These are phyloP conservation scores for Drosophila setosimentum DNA, from an alignment of 2,888 invertebrate genomes.

Conservation along the genomic window DNA sequence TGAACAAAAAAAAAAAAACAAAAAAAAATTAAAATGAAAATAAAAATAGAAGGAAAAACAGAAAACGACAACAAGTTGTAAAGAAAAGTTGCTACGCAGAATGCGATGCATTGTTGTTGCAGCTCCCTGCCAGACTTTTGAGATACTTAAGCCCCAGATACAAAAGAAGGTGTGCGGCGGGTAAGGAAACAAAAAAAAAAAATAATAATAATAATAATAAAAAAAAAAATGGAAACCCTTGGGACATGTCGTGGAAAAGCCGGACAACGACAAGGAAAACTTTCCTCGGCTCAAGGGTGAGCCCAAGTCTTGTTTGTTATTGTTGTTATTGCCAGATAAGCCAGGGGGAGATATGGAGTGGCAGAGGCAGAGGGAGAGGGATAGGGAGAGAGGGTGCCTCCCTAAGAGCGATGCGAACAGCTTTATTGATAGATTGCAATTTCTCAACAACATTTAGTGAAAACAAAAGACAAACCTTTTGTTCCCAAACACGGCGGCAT, in stretches of 20 bases:
- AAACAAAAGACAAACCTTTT: constrained; percentile 68
- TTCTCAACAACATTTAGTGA: constrained; percentile 44
- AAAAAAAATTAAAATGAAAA: constrained; percentile 4
- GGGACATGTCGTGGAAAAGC: constrained; percentile 62
- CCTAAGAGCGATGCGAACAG: constrained; percentile 48
- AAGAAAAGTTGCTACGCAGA: constrained; percentile 68
- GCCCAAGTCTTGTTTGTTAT: constrained; percentile 55
- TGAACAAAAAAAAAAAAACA: constrained; percentile 25
- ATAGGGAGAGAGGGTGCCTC: constrained; percentile 8
- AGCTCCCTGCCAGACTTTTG: constrained; percentile 28
- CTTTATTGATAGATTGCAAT: constrained; percentile 81
- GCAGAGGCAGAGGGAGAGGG: neutral
- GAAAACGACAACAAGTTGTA: constrained; percentile 59
- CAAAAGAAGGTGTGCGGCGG: constrained; percentile 13
- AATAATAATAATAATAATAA: neutral
- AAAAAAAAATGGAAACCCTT: constrained; percentile 40
- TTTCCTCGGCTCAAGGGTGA: constrained; percentile 50
- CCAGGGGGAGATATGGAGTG: neutral
- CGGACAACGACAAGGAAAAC: constrained; percentile 46
- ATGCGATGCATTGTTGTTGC: constrained; percentile 44
- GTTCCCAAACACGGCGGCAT: constrained; percentile 27
- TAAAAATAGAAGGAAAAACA: constrained; percentile 18
- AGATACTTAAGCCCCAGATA: constrained; percentile 24
- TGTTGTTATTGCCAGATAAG: constrained; percentile 43
- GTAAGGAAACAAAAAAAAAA: constrained; percentile 1